Base-by-base conservation (phyloP, 2,797 vertebrate genomes). In the Chloroceryle amazona region DNA sequence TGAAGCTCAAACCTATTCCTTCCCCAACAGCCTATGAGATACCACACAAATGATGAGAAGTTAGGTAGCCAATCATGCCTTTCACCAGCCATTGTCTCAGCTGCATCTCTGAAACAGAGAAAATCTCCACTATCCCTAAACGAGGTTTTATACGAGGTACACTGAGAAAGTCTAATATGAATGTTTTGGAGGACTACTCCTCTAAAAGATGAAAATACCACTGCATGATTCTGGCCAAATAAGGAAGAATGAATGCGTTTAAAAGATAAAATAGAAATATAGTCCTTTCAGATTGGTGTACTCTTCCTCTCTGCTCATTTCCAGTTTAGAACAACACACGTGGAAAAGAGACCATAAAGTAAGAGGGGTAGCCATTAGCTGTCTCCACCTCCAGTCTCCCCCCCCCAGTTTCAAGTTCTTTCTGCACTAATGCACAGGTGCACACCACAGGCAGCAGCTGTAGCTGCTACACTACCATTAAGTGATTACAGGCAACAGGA, bases 1-100 rank as follows among this genome's bases (percentile, higher is more conserved):
- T 9, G 19, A 81, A 12, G 22, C 49, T 88, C n/a, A 65, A 47
- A 83, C 3, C 25, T 66, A 4, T 11, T 62, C 41, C 12, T 70
- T 68, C 19, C 47, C 51, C 55, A 79, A 10, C 4, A 71, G 65
- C 33, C 52, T 74, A 20, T 81, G 37, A 33, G 52, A 82, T 25
- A 51, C 5, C 47, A 25, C 25, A n/a, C 17, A 57, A 47, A n/a
- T 0, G 0, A 55, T 1, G 3, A n/a, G 33, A 87, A 33, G 3
- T 52, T 20, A 35, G 28, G 21, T 5, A 81, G n/a, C 28, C 55
- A 41, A 61, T 55, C 6, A 25, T 23, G 42, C 39, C 61, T 52
- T 46, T 51, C 39, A 68, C 33, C 75, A 35, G 25, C 46, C 60
- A 52, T 21, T 44, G 26, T 18, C 52, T 80, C 55, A 18, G 51